Percentiles rank a stretch among this genome's conserved stretches.
These are phyloP conservation scores for Pristionchus japonicus DNA, from an alignment of 2,888 invertebrate genomes.

Conservation along the genomic window DNA sequence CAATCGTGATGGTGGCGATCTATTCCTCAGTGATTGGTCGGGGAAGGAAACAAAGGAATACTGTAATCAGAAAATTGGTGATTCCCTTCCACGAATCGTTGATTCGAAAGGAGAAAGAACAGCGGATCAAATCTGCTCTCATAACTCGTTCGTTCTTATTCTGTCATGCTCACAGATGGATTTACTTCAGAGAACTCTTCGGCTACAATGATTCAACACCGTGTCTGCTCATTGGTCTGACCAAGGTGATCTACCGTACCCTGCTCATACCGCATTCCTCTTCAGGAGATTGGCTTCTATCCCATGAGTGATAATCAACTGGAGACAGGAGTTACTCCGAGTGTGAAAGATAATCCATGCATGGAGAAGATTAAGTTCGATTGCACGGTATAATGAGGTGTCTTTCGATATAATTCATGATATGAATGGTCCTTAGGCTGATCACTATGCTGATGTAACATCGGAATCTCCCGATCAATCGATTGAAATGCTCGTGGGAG, in stretches of 20 bases:
- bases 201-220: constrained; percentile 54
- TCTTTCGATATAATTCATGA: background rate
- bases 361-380: background rate
- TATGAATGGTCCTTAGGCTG: background rate
- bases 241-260: constrained; percentile 47
- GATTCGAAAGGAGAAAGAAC: background rate
- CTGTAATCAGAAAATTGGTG: background rate
- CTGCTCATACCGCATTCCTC: background rate
- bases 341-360: background rate
- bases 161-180: background rate
- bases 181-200: background rate
- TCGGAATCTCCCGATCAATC: background rate
- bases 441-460: background rate
- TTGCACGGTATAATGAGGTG: background rate
- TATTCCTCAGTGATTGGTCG: background rate
- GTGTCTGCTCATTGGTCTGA: constrained; percentile 54
- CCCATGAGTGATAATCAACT: constrained; percentile 12
- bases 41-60: background rate
- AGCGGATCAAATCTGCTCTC: background rate
- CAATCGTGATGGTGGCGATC: background rate
- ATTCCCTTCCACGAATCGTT: background rate
- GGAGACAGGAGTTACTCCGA: background rate
- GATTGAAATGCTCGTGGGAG: background rate
- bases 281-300: background rate
- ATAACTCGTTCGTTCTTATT: background rate